Conservation (phyloP, 2,888 invertebrate genomes). For the Eupsilia transversa region DNA sequence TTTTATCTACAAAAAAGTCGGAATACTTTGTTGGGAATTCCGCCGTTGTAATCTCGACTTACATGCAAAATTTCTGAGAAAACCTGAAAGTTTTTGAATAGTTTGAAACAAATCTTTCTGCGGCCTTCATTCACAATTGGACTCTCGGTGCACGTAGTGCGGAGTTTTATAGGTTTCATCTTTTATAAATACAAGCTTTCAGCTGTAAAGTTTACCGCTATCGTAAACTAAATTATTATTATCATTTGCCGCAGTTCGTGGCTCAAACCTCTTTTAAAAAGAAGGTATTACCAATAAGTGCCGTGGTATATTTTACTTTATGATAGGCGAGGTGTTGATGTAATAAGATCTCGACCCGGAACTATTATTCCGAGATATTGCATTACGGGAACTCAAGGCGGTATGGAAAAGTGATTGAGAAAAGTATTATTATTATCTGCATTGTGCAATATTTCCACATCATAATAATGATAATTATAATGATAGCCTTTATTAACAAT, state of each 20-base stretch:
- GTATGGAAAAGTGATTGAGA: conserved; percentile 24
- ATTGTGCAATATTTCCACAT: conserved; percentile 27
- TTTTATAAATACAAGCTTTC: conserved; percentile 27
- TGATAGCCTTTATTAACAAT: too few relatives aligned
- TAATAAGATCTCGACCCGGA: conserved; percentile 27
- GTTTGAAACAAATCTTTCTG: conserved; percentile 59
- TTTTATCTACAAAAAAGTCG: conserved; percentile 45
- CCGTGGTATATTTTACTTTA: conserved; percentile 11
- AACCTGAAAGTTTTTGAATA: conserved; percentile 53
- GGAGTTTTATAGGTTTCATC: conserved; percentile 29
- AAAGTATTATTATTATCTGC: conserved; percentile 31
- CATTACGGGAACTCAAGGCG: conserved; percentile 24
- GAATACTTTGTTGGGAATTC: conserved; percentile 43
- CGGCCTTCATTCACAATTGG: conserved; percentile 54
- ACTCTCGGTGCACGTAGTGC: conserved; percentile 38
- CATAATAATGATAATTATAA: too few relatives aligned
- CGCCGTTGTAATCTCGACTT: conserved; percentile 40
- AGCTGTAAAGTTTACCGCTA: conserved; percentile 22
- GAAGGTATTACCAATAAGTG: conserved; percentile 11
- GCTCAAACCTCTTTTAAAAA: conserved; percentile 16
- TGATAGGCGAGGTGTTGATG: conserved; percentile 22
- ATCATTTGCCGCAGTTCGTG: conserved; percentile 9
- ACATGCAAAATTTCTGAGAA: conserved; percentile 49
- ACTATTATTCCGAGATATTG: conserved; percentile 38
- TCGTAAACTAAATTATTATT: conserved; percentile 11